Evolutionary conservation across 2,888 invertebrate species (phyloP), one percentile per base, ranked within the genome.

Genomic region (Drosophila falleni): DNA sequence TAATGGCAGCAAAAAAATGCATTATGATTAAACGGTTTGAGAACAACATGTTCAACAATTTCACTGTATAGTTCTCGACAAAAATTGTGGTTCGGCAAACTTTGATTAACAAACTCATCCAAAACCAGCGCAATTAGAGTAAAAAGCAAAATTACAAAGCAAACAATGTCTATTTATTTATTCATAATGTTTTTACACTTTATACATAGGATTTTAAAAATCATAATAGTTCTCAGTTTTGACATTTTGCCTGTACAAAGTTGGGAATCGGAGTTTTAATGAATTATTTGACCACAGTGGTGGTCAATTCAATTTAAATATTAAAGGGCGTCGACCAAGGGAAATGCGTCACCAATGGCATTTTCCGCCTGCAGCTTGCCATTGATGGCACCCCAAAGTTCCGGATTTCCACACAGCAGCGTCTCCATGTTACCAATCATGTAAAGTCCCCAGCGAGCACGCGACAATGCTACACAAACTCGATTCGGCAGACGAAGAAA

Each of bases 391-490:
- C 90, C 88, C 96, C 96, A 96, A 3, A 88, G 58, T 53, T 94
- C 92, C 5, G 78, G 51, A 78, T 94, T 95, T 1, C 94, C 93
- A 0, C 93, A 85, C 71, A 93, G 92, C 0, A 96, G 89, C 10
- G 94, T 92, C 0, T 93, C 88, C 94, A 96, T 95, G 83, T 97
- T 96, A 2, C 97, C 97, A 80, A 96, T 94, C 5, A 96, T 94
- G 90, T 95, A 97, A 50, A 97, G 94, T 10, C 94, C 96, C 86
- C 93, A 93, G 88, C 94, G 94, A 0, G 96, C 97, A 79, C 97
- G 93, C 0, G 97, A 97, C 50, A 97, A 91, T 0, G 96, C 96
- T 0, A 97, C 97, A 88, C 96, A 96, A 44, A 96, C 95, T 44
- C 97, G 94, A 91, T 97, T 97, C 39, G 94, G 93, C 26, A 94